phyloP scores from a whole-genome alignment of 2,888 invertebrate species.

The Pomacea canaliculata region DNA sequence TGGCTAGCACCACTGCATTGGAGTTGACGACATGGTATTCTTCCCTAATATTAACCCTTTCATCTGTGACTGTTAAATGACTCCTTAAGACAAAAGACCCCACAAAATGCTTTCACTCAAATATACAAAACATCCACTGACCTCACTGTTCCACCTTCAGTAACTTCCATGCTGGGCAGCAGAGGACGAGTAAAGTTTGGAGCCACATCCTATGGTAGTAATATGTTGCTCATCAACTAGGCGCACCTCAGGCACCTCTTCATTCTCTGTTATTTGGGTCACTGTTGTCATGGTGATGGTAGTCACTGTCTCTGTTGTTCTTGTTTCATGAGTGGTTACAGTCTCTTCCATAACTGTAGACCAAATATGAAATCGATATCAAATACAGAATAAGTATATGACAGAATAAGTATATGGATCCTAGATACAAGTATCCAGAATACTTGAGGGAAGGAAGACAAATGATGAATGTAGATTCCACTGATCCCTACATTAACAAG shows the following conservation, averaged over 20 bases:
- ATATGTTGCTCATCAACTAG: conserved; percentile 42
- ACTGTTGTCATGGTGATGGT: conserved; percentile 34
- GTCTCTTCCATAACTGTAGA: conserved; percentile 33
- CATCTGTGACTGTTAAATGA: too few relatives aligned
- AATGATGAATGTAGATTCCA: too few relatives aligned
- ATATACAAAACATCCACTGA: conserved; percentile 33
- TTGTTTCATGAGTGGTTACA: conserved; percentile 26
- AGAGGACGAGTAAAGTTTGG: conserved; percentile 75
- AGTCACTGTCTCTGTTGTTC: conserved; percentile 36
- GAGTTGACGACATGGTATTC: too few relatives aligned
- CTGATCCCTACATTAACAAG: too few relatives aligned
- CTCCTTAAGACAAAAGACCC: too few relatives aligned
- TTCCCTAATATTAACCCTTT: too few relatives aligned
- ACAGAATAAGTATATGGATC: too few relatives aligned
- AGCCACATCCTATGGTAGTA: conserved; percentile 53
- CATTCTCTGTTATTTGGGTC: conserved; percentile 35
- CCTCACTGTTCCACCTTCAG: conserved; percentile 64
- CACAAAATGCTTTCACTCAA: too few relatives aligned
- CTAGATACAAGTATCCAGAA: too few relatives aligned
- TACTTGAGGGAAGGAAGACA: too few relatives aligned
- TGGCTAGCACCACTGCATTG: too few relatives aligned
- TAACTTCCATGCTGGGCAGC: conserved; percentile 66
- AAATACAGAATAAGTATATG: neutral
- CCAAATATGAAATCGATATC: neutral
- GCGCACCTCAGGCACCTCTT: conserved; percentile 51